Evolutionary conservation across 2,797 vertebrate genomes (phyloP).

Genomic region (Clarias platycephalus): DNA sequence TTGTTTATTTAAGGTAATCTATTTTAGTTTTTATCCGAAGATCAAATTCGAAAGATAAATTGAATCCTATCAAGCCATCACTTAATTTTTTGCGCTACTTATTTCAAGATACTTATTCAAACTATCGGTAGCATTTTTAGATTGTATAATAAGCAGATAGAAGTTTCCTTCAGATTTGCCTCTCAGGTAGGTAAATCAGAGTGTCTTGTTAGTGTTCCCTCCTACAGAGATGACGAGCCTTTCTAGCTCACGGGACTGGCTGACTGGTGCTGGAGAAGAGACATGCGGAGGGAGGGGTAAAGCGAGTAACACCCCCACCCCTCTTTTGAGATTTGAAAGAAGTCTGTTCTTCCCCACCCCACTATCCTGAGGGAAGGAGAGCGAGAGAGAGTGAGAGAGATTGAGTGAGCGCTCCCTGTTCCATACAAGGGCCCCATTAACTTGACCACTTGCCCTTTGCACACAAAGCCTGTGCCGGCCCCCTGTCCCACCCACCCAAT

Average conservation of each 20-base stretch:
- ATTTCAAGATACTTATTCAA: too few relatives aligned
- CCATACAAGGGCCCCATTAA: slow-evolving; percentile 98
- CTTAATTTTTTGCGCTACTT: background rate
- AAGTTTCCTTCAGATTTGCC: slow-evolving; percentile 14
- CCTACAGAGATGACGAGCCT: slow-evolving; percentile 15
- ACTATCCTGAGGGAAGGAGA: slow-evolving; percentile 56
- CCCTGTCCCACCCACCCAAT: slow-evolving; percentile 99
- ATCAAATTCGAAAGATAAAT: background rate
- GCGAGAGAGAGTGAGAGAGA: slow-evolving; percentile 46
- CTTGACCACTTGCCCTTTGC: slow-evolving; percentile 99
- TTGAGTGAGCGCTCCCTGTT: slow-evolving; percentile 78
- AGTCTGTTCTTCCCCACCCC: slow-evolving; percentile 70
- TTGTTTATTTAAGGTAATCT: too few relatives aligned
- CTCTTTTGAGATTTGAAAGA: slow-evolving; percentile 82
- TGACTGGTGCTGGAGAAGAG: slow-evolving; percentile 25
- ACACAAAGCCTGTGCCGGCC: slow-evolving; percentile 96
- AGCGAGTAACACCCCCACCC: slow-evolving; percentile 66
- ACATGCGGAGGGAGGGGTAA: slow-evolving; percentile 60
- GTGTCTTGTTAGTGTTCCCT: slow-evolving; percentile 21
- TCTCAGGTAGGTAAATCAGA: slow-evolving; percentile 14
- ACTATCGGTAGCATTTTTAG: background rate
- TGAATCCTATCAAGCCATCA: background rate
- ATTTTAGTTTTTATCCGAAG: too few relatives aligned
- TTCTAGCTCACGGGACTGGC: slow-evolving; percentile 49
- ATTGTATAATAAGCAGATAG: background rate